Evolutionary conservation across 2,797 vertebrate species (phyloP), one percentile per base, ranked within the genome.

Genomic region (Neosilurus hyrtlii): DNA sequence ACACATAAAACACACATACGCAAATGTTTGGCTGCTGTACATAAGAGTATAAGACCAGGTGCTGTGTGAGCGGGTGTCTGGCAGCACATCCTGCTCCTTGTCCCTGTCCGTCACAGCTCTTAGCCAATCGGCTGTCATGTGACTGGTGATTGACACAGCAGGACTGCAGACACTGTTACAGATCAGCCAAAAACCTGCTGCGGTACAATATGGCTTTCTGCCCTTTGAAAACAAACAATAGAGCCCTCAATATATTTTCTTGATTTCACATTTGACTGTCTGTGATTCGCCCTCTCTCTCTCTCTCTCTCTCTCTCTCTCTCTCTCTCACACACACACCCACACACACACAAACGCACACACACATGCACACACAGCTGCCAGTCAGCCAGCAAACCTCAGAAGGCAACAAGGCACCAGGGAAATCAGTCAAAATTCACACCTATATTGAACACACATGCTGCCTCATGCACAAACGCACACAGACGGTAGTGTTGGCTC

Each of bases 141-240:
- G 62, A 79, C 66, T 83, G 84, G 87, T 80, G 88, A 90, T 84
- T 84, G 86, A 82, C 79, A 67, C 90, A 90, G 89, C 89, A 80
- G 89, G 89, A 71, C 85, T 63, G 86, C 84, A 84, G 87, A 76
- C 86, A 86, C 86, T 87, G 89, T 90, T 90, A 88, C 88, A 88
- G 54, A 91, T 90, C 91, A 90, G 88, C 90, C 80, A 88, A 90
- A 88, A 93, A 93, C 93, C 92, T 91, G 93, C 93, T 94, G 93
- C 90, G 93, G 89, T 89, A 90, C 93, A 94, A 93, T 93, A 94
- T 94, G 94, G 90, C 92, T 86, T 91, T 90, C 91, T 90, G 86
- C 89, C 90, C 90, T 91, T 91, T 87, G 70, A 88, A 78, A 90
- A 67, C 86, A 65, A 80, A 78, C 83, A 84, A 86, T 85, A 80